Percentiles rank a stretch among this genome's conserved stretches.
Conservation (phyloP, 2,888 invertebrate genomes). For the Ypsolopha scabrella region DNA sequence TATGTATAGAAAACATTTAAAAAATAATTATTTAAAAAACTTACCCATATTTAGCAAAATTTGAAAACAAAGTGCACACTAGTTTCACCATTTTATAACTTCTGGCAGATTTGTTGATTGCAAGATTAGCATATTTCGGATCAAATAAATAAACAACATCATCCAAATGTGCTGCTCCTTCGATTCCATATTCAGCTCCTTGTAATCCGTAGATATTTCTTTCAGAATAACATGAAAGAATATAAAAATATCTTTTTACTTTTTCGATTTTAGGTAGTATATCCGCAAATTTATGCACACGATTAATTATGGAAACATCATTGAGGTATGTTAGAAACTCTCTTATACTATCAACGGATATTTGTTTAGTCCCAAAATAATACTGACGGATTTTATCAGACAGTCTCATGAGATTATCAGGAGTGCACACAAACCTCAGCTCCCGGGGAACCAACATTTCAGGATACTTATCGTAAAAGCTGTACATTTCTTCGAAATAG, state of each 20-base stretch:
- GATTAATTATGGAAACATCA: constrained; percentile 15
- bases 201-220: constrained; percentile 6
- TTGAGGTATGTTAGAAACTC: constrained; percentile 15
- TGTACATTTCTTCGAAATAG: constrained; percentile 5
- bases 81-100: constrained; percentile 11
- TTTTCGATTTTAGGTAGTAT: constrained; percentile 10
- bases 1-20: no score
- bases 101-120: constrained; percentile 8
- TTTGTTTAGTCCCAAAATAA: constrained; percentile 18
- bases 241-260: constrained; percentile 9
- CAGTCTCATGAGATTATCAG: constrained; percentile 14
- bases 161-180: constrained; percentile 13
- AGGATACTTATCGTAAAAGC: constrained; percentile 13
- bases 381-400: constrained; percentile 15
- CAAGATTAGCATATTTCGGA: constrained; percentile 7
- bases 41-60: constrained; percentile 17
- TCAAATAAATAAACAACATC: constrained; percentile 15
- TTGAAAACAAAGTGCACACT: constrained; percentile 11
- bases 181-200: constrained; percentile 6
- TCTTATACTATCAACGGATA: constrained; percentile 12
- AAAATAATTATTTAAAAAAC: no score
- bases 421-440: constrained; percentile 6
- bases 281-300: constrained; percentile 17
- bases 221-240: constrained; percentile 8
- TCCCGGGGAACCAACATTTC: constrained; percentile 19